Evolutionary conservation across 2,888 invertebrate genomes (phyloP).

Genomic region (Conchocele bisecta): DNA sequence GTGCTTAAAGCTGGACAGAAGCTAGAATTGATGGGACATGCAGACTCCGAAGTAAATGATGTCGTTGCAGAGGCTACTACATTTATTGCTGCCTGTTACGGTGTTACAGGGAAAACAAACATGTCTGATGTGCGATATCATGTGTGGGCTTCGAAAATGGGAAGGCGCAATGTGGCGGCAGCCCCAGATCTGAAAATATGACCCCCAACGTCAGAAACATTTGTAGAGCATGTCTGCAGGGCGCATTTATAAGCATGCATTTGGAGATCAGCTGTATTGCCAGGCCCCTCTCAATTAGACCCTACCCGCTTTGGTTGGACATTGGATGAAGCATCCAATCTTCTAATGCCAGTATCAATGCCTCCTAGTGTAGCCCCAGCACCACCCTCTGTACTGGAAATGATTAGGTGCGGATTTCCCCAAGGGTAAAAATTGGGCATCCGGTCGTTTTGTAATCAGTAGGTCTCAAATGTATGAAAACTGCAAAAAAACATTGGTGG

Average conservation of each 20-base stretch:
- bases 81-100: slow-evolving; percentile 4
- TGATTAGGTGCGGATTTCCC: background rate
- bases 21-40: background rate
- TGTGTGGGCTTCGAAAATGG: background rate
- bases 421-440: too few species aligned
- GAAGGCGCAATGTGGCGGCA: too few species aligned
- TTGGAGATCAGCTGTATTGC: background rate
- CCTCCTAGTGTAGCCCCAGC: background rate
- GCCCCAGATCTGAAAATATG: background rate
- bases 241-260: background rate
- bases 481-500: too few species aligned
- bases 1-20: background rate
- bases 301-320: background rate
- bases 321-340: background rate
- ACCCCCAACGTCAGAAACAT: background rate
- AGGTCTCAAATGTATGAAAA: too few species aligned
- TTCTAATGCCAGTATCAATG: background rate
- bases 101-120: background rate
- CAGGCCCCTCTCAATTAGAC: background rate
- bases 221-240: background rate
- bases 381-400: background rate
- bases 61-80: background rate
- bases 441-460: too few species aligned
- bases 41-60: background rate
- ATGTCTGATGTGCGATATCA: slow-evolving; percentile 14